Conservation (phyloP, 2,888 invertebrate species). For the Clepsis dumicolana region DNA sequence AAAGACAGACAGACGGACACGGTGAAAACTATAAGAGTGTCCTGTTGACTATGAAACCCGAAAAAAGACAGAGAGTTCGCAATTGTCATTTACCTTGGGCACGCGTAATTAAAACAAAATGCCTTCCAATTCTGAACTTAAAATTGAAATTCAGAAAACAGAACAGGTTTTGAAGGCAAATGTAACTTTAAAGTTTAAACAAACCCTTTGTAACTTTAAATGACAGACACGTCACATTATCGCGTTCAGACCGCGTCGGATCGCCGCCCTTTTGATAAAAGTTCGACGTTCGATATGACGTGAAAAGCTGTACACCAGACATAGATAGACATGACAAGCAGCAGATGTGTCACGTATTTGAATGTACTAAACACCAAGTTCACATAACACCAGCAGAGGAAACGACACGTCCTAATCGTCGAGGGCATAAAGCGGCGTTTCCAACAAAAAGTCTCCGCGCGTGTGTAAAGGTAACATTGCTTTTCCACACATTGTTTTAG, state of each 20-base stretch:
- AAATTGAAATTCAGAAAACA: background rate
- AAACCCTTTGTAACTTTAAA: conserved; percentile 31
- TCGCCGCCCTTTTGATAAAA: conserved; percentile 41
- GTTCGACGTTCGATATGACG: conserved; percentile 28
- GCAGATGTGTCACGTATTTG: conserved; percentile 45
- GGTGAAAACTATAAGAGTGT: too few relatives aligned
- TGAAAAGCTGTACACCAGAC: conserved; percentile 23
- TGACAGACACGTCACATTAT: conserved; percentile 25
- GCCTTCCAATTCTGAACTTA: background rate
- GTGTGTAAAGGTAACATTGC: conserved; percentile 44
- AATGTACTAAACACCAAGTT: conserved; percentile 30
- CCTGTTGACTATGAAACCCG: too few relatives aligned
- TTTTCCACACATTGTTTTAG: conserved; percentile 55
- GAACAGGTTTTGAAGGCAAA: background rate
- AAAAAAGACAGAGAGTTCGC: too few relatives aligned
- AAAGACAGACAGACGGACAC: too few relatives aligned
- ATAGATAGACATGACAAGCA: conserved; percentile 50
- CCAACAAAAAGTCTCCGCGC: conserved; percentile 14
- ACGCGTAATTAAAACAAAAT: background rate
- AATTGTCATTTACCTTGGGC: background rate
- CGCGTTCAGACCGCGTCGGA: conserved; percentile 24
- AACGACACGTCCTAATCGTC: background rate
- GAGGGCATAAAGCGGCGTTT: conserved; percentile 21
- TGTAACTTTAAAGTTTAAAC: background rate
- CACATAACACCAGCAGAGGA: background rate